These are phyloP conservation scores for Thereva unica DNA, from an alignment of 2,888 invertebrate genomes.

Conservation along the genomic window DNA sequence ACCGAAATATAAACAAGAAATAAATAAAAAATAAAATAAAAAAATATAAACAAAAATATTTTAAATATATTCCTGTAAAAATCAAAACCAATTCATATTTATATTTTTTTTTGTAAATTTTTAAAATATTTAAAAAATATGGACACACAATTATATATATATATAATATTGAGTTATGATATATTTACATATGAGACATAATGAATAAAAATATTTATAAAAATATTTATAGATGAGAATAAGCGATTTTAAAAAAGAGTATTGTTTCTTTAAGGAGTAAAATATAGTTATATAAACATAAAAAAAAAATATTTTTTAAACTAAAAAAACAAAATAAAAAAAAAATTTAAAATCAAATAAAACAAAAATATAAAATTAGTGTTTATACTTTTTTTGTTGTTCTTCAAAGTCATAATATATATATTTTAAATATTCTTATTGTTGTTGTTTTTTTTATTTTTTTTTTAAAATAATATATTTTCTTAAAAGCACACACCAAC, in stretches of 20 bases:
- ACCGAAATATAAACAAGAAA: background rate
- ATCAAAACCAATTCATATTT: constrained; percentile 11
- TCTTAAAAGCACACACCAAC: too few relatives aligned
- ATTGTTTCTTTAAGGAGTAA: too few relatives aligned
- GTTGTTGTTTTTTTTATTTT: too few relatives aligned
- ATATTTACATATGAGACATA: constrained; percentile 41
- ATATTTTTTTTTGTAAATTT: constrained; percentile 16
- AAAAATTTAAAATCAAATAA: constrained; percentile 8
- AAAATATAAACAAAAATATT: constrained; percentile 19
- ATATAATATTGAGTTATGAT: constrained; percentile 35
- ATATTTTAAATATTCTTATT: too few relatives aligned
- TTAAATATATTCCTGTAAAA: constrained; percentile 4
- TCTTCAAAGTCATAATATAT: too few relatives aligned
- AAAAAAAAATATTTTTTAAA: background rate
- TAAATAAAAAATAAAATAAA: constrained; percentile 34
- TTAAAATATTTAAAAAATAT: constrained; percentile 36
- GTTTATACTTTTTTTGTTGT: constrained; percentile 11
- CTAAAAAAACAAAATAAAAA: constrained; percentile 20
- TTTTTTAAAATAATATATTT: too few relatives aligned
- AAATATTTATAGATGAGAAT: constrained; percentile 24
- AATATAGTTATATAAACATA: background rate
- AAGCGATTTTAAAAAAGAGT: constrained; percentile 16
- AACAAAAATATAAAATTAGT: constrained; percentile 45
- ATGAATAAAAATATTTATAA: constrained; percentile 34
- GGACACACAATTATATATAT: constrained; percentile 42